Percentiles rank a stretch among this genome's conserved stretches.
Conservation (phyloP, 2,888 invertebrate species). For the Arctia plantaginis region DNA sequence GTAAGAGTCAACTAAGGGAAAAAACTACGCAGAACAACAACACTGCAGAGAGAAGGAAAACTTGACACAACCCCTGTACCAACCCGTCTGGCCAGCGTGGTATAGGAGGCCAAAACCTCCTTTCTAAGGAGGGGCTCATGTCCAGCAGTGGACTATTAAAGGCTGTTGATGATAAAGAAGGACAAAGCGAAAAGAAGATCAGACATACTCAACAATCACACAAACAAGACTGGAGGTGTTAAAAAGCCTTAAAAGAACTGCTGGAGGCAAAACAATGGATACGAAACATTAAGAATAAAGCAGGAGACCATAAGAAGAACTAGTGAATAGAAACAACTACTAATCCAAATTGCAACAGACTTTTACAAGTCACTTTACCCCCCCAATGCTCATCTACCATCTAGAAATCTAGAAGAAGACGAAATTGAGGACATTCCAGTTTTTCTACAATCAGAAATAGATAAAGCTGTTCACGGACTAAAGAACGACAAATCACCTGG, state of each 20-base stretch:
- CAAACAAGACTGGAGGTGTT: slow-evolving; percentile 13
- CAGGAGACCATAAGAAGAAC: too few species aligned
- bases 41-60: too few species aligned
- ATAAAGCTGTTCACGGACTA: background rate
- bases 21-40: too few species aligned
- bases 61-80: too few species aligned
- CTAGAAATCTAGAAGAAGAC: slow-evolving; percentile 8
- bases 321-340: too few species aligned
- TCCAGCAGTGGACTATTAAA: too few species aligned
- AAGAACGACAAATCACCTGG: slow-evolving; percentile 12
- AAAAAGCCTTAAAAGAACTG: slow-evolving; percentile 15
- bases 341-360: slow-evolving; percentile 1
- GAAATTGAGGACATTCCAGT: slow-evolving; percentile 7
- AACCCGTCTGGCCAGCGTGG: too few species aligned
- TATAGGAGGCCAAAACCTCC: too few species aligned
- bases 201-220: slow-evolving; percentile 9
- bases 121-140: too few species aligned
- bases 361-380: slow-evolving; percentile 5
- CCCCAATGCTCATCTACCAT: background rate
- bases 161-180: too few species aligned
- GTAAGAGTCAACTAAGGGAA: too few species aligned
- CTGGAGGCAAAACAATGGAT: background rate
- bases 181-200: slow-evolving; percentile 14
- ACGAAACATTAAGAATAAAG: too few species aligned
- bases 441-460: slow-evolving; percentile 21